phyloP scores from a whole-genome alignment of 2,797 vertebrate genomes.

The Fratercula arctica region DNA sequence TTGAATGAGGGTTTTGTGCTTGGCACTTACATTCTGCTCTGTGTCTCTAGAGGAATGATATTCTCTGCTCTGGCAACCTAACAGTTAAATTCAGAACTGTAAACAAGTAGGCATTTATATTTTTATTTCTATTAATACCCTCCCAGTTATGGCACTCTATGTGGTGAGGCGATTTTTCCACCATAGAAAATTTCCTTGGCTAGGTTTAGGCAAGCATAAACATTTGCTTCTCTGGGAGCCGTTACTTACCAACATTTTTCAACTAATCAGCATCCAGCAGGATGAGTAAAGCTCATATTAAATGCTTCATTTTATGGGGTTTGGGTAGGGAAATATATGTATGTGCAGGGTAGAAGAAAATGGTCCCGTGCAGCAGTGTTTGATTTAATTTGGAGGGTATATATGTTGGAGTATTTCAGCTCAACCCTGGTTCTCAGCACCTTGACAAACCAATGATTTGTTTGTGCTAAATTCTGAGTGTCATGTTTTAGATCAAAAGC shows the following conservation, averaged over 20 bases:
- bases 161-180: constrained; percentile 75
- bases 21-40: background rate
- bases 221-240: constrained; percentile 72
- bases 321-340: background rate
- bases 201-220: constrained; percentile 65
- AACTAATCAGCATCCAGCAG: constrained; percentile 57
- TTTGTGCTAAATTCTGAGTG: background rate
- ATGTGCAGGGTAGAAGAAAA: background rate
- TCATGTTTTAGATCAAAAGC: background rate
- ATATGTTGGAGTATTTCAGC: background rate
- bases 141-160: constrained; percentile 41
- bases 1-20: background rate
- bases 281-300: constrained; percentile 50
- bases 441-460: background rate
- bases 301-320: constrained; percentile 16
- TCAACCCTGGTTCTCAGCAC: background rate
- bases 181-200: constrained; percentile 77
- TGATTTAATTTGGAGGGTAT: background rate
- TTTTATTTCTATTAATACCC: constrained; percentile 74
- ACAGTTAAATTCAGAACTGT: constrained; percentile 55
- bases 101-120: constrained; percentile 58
- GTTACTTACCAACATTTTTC: constrained; percentile 64
- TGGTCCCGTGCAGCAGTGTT: background rate
- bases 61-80: background rate
- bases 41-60: background rate